Evolutionary conservation across 2,888 invertebrate genomes (phyloP).

Genomic region (Ctena decussata): DNA sequence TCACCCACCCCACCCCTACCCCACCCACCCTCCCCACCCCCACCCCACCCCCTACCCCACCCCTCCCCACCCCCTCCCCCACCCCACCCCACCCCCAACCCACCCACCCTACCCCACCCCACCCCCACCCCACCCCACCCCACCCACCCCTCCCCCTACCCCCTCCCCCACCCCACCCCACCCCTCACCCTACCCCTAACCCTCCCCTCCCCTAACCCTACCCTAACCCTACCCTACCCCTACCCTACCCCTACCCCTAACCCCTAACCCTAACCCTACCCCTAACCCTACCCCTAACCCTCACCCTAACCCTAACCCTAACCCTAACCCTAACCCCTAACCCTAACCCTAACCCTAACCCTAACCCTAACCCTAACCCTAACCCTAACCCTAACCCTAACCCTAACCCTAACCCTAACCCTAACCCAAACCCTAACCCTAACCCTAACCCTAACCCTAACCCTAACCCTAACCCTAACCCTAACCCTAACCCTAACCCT

Average conservation of each 20-base stretch:
- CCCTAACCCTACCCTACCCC: constrained; percentile 15
- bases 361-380: constrained; percentile 29
- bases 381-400: constrained; percentile 23
- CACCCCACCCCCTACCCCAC: constrained; percentile 15
- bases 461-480: constrained; percentile 22
- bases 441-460: constrained; percentile 25
- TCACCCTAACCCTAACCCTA: constrained; percentile 22
- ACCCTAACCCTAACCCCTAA: constrained; percentile 16
- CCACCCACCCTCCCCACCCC: constrained; percentile 12
- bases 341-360: constrained; percentile 7
- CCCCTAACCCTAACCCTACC: constrained; percentile 22
- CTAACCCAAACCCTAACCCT: constrained; percentile 27
- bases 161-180: constrained; percentile 38
- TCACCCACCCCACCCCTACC: neutral
- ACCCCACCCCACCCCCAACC: constrained; percentile 51
- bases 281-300: constrained; percentile 19
- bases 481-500: constrained; percentile 25
- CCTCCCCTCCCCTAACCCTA: constrained; percentile 13
- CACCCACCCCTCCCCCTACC: constrained; percentile 56
- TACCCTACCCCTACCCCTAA: constrained; percentile 13
- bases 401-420: constrained; percentile 7
- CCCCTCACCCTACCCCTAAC: constrained; percentile 37
- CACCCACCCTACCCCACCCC: constrained; percentile 44
- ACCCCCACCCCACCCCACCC: constrained; percentile 5
- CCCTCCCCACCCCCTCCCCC: constrained; percentile 41